A percentile compares a stretch with the other conserved stretches of the same genome.
phyloP scores from a whole-genome alignment of 2,888 invertebrate species.

The Spilarctia lutea region DNA sequence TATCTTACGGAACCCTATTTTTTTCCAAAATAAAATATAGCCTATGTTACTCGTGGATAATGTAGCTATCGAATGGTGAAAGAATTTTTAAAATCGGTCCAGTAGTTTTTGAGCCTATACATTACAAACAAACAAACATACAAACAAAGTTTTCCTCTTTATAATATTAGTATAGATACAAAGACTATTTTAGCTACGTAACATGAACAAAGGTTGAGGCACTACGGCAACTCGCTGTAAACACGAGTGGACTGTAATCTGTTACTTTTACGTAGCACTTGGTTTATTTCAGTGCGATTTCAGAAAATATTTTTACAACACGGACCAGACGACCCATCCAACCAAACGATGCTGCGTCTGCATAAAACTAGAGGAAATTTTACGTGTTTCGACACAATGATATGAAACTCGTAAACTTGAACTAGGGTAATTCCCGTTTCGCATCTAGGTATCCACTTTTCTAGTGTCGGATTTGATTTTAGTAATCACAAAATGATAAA shows the following conservation, averaged over 20 bases:
- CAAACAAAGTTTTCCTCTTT: too few relatives aligned
- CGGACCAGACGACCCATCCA: slow-evolving; percentile 67
- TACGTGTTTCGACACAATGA: slow-evolving; percentile 77
- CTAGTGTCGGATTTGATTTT: slow-evolving; percentile 33
- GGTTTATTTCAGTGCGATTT: slow-evolving; percentile 65
- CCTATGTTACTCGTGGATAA: too few relatives aligned
- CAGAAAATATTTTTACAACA: slow-evolving; percentile 74
- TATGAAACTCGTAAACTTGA: slow-evolving; percentile 78
- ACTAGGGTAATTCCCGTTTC: slow-evolving; percentile 66
- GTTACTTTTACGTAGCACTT: slow-evolving; percentile 73
- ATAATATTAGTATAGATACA: too few relatives aligned
- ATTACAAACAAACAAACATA: too few relatives aligned
- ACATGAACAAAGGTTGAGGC: slow-evolving; percentile 52
- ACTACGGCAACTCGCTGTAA: slow-evolving; percentile 67
- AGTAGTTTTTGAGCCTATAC: too few relatives aligned
- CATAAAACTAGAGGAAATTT: slow-evolving; percentile 75
- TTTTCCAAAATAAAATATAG: too few relatives aligned
- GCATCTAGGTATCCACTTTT: slow-evolving; percentile 57
- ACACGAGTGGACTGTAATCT: slow-evolving; percentile 70
- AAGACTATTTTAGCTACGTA: slow-evolving; percentile 22
- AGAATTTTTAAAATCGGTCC: too few relatives aligned
- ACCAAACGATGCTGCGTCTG: slow-evolving; percentile 73
- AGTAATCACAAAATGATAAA: slow-evolving; percentile 58
- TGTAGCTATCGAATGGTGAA: too few relatives aligned
- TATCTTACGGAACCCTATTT: too few relatives aligned